phyloP scores from a whole-genome alignment of 2,888 invertebrate genomes.

The Ormyrus pomaceus region DNA sequence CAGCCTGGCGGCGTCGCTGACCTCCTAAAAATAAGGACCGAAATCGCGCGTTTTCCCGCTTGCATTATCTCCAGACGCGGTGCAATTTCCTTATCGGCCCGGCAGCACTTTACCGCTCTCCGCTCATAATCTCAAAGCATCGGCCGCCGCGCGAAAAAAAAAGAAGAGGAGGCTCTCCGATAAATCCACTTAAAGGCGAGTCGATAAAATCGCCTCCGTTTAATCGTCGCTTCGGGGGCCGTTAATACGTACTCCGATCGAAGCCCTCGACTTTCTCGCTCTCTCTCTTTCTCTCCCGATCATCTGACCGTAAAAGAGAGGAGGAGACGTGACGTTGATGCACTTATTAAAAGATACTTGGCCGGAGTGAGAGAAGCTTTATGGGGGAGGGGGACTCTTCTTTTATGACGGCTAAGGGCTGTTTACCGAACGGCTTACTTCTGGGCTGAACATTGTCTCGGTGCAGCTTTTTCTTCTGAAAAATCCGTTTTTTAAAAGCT shows the following conservation, averaged over 20 bases:
- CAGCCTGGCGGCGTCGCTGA: no score
- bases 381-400: slow-evolving; percentile 12
- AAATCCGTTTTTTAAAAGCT: no score
- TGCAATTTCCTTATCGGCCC: no score
- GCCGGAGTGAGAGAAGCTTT: slow-evolving; percentile 13
- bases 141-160: no score
- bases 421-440: background rate
- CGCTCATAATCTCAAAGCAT: no score
- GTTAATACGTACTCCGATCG: slow-evolving; percentile 44
- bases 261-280: slow-evolving; percentile 18
- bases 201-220: slow-evolving; percentile 35
- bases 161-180: slow-evolving; percentile 5
- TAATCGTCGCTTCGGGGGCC: slow-evolving; percentile 33
- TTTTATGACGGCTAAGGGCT: background rate
- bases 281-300: slow-evolving; percentile 14
- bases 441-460: background rate
- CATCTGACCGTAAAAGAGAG: slow-evolving; percentile 22
- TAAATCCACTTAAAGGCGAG: slow-evolving; percentile 22
- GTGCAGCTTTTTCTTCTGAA: no score
- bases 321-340: background rate
- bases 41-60: no score
- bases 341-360: slow-evolving; percentile 44
- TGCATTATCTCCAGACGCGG: no score
- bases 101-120: no score
- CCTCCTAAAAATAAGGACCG: no score